Conservation (phyloP, 2,888 invertebrate species). For the Xestoiulus laeticollis region DNA sequence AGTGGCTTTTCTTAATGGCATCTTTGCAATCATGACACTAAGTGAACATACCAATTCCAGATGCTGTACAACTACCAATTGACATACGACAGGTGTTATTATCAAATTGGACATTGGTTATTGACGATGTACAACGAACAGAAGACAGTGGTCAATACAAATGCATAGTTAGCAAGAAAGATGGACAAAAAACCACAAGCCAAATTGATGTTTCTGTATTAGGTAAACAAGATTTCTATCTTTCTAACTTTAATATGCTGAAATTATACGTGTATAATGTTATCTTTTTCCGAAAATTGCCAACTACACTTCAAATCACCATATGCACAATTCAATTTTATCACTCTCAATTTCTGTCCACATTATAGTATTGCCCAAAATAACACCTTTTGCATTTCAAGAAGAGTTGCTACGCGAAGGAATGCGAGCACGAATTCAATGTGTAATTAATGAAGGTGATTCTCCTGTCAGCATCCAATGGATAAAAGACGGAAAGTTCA, state of each 20-base stretch:
- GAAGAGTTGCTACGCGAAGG: slow-evolving; percentile 75
- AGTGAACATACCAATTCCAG: neutral
- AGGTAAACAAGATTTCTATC: slow-evolving; percentile 15
- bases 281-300: neutral
- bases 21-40: neutral
- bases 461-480: slow-evolving; percentile 82
- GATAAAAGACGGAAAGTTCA: slow-evolving; percentile 76
- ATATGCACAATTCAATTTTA: neutral
- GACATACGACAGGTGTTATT: slow-evolving; percentile 30
- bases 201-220: slow-evolving; percentile 42
- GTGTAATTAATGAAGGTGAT: slow-evolving; percentile 80
- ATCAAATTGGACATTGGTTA: slow-evolving; percentile 45
- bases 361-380: slow-evolving; percentile 78
- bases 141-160: slow-evolving; percentile 49
- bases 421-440: slow-evolving; percentile 76
- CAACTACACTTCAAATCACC: neutral
- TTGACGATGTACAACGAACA: slow-evolving; percentile 47
- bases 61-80: slow-evolving; percentile 27
- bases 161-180: slow-evolving; percentile 45
- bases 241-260: neutral
- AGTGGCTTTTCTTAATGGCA: no score
- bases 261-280: no score
- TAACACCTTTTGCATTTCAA: slow-evolving; percentile 84
- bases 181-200: slow-evolving; percentile 36
- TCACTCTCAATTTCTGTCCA: neutral